A percentile compares a stretch with the other conserved stretches of the same genome.
Evolutionary conservation across 2,888 invertebrate species (phyloP).

Genomic region (Dryobotodes eremita): DNA sequence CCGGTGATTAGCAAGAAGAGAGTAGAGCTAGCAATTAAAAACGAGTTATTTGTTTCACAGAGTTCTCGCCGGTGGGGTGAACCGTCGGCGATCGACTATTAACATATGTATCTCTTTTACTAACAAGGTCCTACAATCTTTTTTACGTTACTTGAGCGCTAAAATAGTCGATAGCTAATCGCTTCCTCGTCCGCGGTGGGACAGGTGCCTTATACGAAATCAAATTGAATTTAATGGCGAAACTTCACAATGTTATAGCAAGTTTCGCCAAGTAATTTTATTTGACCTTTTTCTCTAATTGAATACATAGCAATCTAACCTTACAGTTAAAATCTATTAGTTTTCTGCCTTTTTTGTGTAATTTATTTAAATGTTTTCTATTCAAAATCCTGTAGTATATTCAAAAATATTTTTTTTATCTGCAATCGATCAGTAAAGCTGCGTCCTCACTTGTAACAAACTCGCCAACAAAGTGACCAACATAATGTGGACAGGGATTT

Average conservation of each 20-base stretch:
- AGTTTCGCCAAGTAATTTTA: neutral
- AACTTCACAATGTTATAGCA: neutral
- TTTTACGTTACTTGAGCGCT: neutral
- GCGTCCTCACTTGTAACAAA: neutral
- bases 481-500: neutral
- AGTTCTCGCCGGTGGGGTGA: neutral
- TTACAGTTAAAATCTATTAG: neutral
- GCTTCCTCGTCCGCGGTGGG: neutral
- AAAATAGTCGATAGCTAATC: neutral
- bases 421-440: slow-evolving; percentile 44
- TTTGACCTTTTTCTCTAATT: neutral
- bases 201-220: neutral
- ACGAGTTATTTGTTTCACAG: neutral
- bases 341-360: neutral
- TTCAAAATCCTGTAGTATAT: neutral
- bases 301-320: neutral
- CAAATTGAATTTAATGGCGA: too few relatives aligned
- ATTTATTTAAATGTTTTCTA: neutral
- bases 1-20: neutral
- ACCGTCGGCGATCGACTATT: neutral
- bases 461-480: neutral
- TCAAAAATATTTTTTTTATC: slow-evolving; percentile 16
- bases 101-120: neutral
- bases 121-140: neutral
- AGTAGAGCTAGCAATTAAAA: neutral